Evolutionary conservation across 1,140 invertebrate species (phyloP).

Genomic region (Bombus turneri): DNA sequence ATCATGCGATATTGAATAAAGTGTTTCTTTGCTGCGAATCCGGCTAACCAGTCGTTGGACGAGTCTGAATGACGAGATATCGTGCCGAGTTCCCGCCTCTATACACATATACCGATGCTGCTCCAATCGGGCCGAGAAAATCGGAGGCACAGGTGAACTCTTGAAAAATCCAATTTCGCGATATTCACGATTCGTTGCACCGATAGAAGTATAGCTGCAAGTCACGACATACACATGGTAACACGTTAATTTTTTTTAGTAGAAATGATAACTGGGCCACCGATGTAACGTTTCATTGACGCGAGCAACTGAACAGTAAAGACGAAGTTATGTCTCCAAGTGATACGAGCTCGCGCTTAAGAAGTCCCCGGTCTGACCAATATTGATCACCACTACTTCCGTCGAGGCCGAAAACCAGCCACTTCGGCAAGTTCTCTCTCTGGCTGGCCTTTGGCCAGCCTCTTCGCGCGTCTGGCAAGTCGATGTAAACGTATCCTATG

Average conservation of each 20-base stretch:
- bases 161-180: conserved; percentile 32
- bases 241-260: not conserved
- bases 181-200: not conserved
- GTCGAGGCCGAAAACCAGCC: conserved; percentile 56
- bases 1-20: conserved; percentile 43
- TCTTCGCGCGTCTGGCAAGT: conserved; percentile 60
- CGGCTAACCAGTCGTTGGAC: not conserved
- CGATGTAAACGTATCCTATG: conserved; percentile 77
- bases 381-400: conserved; percentile 75
- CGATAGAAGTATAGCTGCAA: not conserved
- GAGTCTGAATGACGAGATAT: not conserved
- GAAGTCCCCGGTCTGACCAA: conserved; percentile 67
- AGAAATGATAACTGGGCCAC: not conserved
- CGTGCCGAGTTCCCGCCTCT: not conserved
- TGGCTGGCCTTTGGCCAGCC: conserved; percentile 73
- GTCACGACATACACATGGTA: not conserved
- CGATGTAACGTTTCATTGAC: not conserved
- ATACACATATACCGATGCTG: no score
- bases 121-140: not conserved
- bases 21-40: conserved; percentile 36
- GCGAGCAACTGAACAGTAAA: conserved; percentile 21
- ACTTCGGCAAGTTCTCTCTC: conserved; percentile 47
- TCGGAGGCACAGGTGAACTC: not conserved
- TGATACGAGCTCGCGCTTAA: conserved; percentile 44
- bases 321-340: conserved; percentile 11